Conservation (phyloP, 2,113 vertebrate genomes). For the Peromyscus californicus region DNA sequence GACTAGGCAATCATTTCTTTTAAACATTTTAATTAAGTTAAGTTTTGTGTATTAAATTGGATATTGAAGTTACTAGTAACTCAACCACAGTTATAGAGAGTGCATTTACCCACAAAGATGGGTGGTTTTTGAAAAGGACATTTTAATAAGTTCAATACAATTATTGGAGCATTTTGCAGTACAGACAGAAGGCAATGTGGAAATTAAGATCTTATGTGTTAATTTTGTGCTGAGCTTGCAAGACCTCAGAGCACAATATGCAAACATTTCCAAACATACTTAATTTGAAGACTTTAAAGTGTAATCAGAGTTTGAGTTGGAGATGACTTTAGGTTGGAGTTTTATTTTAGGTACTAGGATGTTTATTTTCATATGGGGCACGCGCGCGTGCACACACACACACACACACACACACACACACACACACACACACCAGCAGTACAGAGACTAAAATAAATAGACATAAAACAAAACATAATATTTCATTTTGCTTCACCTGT, state of each 20-base stretch:
- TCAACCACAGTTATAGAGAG: background rate
- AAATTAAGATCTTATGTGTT: conserved; percentile 31
- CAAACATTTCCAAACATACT: conserved; percentile 52
- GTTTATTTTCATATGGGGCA: background rate
- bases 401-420: too few relatives aligned
- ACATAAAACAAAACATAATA: background rate
- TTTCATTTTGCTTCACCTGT: background rate
- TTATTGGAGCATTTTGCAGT: background rate
- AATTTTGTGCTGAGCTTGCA: conserved; percentile 20
- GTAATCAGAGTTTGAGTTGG: conserved; percentile 50
- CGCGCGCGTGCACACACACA: too few relatives aligned
- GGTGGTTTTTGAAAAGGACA: background rate
- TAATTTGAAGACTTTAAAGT: conserved; percentile 63
- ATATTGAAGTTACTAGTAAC: conserved; percentile 29
- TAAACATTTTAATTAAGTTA: conserved; percentile 24
- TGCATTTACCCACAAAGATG: background rate
- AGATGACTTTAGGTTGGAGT: background rate
- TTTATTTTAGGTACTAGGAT: background rate
- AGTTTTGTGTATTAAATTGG: background rate
- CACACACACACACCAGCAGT: background rate
- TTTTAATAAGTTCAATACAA: conserved; percentile 41
- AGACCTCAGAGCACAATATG: conserved; percentile 28
- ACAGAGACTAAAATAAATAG: background rate
- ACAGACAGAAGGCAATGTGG: background rate
- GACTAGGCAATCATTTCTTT: background rate